Conservation (phyloP, 1,140 invertebrate genomes). For the Battus philenor region DNA sequence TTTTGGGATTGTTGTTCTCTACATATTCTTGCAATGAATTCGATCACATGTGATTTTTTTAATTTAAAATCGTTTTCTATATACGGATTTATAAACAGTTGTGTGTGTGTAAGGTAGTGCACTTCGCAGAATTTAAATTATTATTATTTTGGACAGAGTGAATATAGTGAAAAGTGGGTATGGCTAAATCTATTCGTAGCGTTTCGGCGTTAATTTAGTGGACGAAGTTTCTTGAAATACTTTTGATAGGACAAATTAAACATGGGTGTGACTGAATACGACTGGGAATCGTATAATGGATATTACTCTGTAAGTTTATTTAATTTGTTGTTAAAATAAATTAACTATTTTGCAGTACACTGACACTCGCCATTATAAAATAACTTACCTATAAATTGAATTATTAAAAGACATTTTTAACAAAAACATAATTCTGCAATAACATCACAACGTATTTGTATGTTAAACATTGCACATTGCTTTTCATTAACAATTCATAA, state of each 20-base stretch:
- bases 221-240: constrained; percentile 34
- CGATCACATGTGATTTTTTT: constrained; percentile 45
- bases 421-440: not conserved
- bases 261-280: constrained; percentile 70
- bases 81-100: constrained; percentile 50
- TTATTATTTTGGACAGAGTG: constrained; percentile 20
- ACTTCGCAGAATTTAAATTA: too few species aligned
- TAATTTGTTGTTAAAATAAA: constrained; percentile 9
- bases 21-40: constrained; percentile 49
- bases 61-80: constrained; percentile 36
- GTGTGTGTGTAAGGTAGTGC: constrained; percentile 65
- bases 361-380: not conserved
- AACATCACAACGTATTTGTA: not conserved
- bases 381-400: not conserved
- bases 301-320: constrained; percentile 62
- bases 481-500: not conserved
- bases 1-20: constrained; percentile 49
- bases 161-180: constrained; percentile 22
- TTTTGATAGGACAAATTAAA: constrained; percentile 39
- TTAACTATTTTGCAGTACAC: not conserved
- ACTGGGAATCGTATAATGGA: constrained; percentile 68
- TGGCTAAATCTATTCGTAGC: constrained; percentile 23
- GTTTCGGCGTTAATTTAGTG: constrained; percentile 41
- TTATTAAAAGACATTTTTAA: not conserved
- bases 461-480: not conserved